Evolutionary conservation across 2,113 vertebrate species (phyloP), one percentile per base, ranked within the genome.

Genomic region (Cavia porcellus): DNA sequence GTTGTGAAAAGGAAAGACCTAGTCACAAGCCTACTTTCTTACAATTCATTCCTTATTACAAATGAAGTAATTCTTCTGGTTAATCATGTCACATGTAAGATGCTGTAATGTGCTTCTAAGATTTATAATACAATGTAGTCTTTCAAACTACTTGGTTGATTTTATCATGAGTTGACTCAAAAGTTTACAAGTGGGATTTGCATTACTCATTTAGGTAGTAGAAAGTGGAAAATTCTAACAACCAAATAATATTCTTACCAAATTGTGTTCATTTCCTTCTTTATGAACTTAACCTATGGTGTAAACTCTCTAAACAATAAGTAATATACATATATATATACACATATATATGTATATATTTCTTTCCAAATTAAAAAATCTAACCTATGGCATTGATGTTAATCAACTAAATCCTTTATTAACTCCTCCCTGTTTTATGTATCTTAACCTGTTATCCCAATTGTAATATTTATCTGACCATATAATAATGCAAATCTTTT

Each of bases 1-100:
- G 50, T 83, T 95, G 83, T 59, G 87, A 96, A 85, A 97, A 96
- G 86, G 86, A 91, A 93, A 61, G 61, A 74, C 61, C 17, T 55
- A 88, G 35, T 95, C 88, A 92, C 72, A 77, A 77, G 22, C 17
- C 24, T 96, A 88, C 50, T 42, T 50, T 94, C 92, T 42, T 83
- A 59, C 55, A 84, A 66, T 90, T 95, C 77, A 91, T 52, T 96
- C 81, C 96, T 96, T 92, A n/a, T 96, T 97, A 32, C 74, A 90
- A 96, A 13, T 97, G 93, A 96, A 89, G 47, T 87, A 92, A 96
- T 95, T 97, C 96, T 96, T 88, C 75, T 35, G 20, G 61, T 28
- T 86, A 94, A 93, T 96, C 45, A 3, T 59, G 61, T 86, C 50
- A 52, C 80, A 59, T 97, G n/a, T 80, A 95, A 82, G 83, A 82